Evolutionary conservation across 2,888 invertebrate species (phyloP).

Genomic region (Tetranychus truncatus): DNA sequence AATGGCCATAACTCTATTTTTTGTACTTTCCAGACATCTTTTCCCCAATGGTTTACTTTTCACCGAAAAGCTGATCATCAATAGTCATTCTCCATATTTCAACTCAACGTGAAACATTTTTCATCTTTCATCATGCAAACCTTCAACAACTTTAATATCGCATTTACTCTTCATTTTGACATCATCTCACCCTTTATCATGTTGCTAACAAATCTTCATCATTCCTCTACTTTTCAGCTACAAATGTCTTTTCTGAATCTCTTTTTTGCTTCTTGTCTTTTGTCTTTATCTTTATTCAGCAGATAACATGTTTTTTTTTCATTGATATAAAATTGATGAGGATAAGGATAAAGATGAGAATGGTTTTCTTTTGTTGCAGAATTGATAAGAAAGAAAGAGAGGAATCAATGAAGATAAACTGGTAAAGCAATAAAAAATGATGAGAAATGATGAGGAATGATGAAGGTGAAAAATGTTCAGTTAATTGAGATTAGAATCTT

Average conservation of each 20-base stretch:
- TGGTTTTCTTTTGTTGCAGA: constrained; percentile 11
- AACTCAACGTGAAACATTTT: not conserved
- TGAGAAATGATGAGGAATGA: not conserved
- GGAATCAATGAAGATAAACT: not conserved
- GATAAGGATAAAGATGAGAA: not conserved
- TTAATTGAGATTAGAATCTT: constrained; percentile 1
- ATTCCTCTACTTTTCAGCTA: not conserved
- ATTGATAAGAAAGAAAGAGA: constrained; percentile 7
- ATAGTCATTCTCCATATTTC: not conserved
- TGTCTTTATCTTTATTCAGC: not conserved
- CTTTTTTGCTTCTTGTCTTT: not conserved
- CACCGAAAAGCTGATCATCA: not conserved
- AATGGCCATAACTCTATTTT: no score
- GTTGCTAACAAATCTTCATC: not conserved
- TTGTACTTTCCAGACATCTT: no score
- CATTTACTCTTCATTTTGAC: not conserved
- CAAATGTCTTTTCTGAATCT: not conserved
- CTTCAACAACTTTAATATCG: not conserved
- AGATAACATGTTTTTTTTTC: not conserved
- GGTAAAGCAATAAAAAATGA: not conserved
- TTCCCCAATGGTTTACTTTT: not conserved
- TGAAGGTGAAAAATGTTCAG: not conserved
- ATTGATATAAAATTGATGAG: not conserved
- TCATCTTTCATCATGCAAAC: not conserved
- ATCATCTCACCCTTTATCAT: not conserved